Evolutionary conservation across 2,888 invertebrate species (phyloP).

Genomic region (Dinocampus coccinellae): DNA sequence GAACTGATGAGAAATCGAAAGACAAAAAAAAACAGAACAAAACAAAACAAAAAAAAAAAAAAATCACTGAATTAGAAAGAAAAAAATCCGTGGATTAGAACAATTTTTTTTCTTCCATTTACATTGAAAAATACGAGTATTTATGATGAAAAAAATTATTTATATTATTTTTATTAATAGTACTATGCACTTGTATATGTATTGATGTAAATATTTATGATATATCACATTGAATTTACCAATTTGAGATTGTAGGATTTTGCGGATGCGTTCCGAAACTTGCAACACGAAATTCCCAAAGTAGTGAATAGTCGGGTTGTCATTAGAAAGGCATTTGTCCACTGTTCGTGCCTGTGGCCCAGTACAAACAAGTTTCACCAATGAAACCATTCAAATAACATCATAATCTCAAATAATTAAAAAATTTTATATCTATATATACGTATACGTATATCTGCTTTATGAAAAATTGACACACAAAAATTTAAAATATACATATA

Average conservation of each 20-base stretch:
- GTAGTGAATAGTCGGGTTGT: conserved; percentile 57
- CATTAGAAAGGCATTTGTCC: conserved; percentile 63
- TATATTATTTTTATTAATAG: too few relatives aligned
- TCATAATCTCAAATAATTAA: too few relatives aligned
- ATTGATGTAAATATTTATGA: conserved; percentile 33
- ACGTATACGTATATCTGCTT: too few relatives aligned
- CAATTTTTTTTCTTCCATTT: neutral
- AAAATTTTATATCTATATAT: too few relatives aligned
- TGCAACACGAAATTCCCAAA: conserved; percentile 60
- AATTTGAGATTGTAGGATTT: conserved; percentile 66
- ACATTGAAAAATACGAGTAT: neutral
- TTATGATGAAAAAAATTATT: too few relatives aligned
- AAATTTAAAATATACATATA: too few relatives aligned
- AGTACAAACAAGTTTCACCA: conserved; percentile 43
- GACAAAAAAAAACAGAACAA: neutral
- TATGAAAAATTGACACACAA: too few relatives aligned
- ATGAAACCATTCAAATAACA: too few relatives aligned
- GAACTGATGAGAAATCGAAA: conserved; percentile 28
- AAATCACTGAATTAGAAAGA: too few relatives aligned
- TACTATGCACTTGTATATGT: conserved; percentile 34
- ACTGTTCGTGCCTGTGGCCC: conserved; percentile 57
- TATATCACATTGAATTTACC: conserved; percentile 59
- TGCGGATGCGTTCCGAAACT: conserved; percentile 59
- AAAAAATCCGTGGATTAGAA: too few relatives aligned
- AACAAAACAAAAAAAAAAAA: neutral